Evolutionary conservation across 1,140 invertebrate species (phyloP), one percentile per base, ranked within the genome.

Genomic region (Micrasema minimum): DNA sequence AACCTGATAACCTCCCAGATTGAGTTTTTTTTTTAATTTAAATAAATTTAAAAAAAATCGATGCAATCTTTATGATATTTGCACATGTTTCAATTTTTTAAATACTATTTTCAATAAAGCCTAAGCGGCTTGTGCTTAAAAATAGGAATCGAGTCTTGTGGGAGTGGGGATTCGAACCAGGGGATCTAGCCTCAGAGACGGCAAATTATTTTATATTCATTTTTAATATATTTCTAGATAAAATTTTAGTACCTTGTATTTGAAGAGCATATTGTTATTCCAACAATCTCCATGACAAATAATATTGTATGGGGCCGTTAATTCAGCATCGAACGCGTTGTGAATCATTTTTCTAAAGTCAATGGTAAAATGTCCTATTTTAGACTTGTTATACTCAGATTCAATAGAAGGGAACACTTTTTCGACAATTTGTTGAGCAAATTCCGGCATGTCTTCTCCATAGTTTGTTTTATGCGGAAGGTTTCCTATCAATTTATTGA

Each of bases 221-320:
- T n/a, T n/a, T n/a, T n/a, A n/a, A n/a, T n/a, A n/a, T n/a, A n/a
- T n/a, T n/a, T n/a, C n/a, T n/a, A n/a, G n/a, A n/a, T n/a, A n/a
- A n/a, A n/a, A n/a, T n/a, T n/a, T n/a, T n/a, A n/a, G 72, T 71
- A 77, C 76, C 68, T 80, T 69, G n/a, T 81, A 79, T 69, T 79
- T 80, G 75, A 84, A 88, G 45, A 88, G 72, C 23, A 88, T 79
- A 66, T 88, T 88, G 67, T 87, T 88, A 50, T 80, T 82, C 82
- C 85, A 86, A 72, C 83, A 86, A 74, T 88, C 87, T 18, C 86
- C 87, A 73, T 88, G 87, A 22, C 80, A 83, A n/a, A 86, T 45
- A 4, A 85, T 81, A 11, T 81, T 79, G 69, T 79, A 79, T 0
- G 83, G 83, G 53, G 83, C 83, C 23, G 74, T 75, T 22, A 72